Conservation (phyloP, 2,888 invertebrate genomes). For the Crepidodera aurea region DNA sequence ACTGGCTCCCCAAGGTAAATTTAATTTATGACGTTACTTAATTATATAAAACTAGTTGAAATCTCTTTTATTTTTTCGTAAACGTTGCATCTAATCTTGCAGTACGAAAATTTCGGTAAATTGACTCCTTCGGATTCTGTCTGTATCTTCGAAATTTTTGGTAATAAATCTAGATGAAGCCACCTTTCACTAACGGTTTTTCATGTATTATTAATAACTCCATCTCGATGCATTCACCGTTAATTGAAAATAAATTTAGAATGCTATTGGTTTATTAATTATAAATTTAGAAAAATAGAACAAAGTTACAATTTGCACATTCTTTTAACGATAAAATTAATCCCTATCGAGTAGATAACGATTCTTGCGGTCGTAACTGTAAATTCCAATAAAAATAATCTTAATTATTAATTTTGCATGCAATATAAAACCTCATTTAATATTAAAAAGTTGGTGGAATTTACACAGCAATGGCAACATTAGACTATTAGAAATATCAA, state of each 20-base stretch:
- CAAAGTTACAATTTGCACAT: background rate
- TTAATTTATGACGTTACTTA: background rate
- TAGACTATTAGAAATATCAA: no score
- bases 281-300: background rate
- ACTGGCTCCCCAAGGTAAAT: slow-evolving; percentile 1
- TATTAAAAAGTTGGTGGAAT: no score
- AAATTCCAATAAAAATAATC: no score
- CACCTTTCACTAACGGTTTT: slow-evolving; percentile 24
- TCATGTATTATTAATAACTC: slow-evolving; percentile 8
- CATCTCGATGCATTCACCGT: slow-evolving; percentile 9
- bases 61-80: background rate
- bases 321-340: background rate
- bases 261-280: slow-evolving; percentile 7
- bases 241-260: slow-evolving; percentile 7
- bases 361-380: no score
- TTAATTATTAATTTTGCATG: no score
- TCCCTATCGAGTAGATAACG: no score
- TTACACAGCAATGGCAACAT: no score
- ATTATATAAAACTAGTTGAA: slow-evolving; percentile 2
- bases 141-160: slow-evolving; percentile 17
- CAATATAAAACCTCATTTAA: no score
- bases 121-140: background rate
- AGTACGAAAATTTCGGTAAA: background rate
- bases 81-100: background rate
- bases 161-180: slow-evolving; percentile 26